phyloP scores from a whole-genome alignment of 2,888 invertebrate species.

The Perdita meconis region DNA sequence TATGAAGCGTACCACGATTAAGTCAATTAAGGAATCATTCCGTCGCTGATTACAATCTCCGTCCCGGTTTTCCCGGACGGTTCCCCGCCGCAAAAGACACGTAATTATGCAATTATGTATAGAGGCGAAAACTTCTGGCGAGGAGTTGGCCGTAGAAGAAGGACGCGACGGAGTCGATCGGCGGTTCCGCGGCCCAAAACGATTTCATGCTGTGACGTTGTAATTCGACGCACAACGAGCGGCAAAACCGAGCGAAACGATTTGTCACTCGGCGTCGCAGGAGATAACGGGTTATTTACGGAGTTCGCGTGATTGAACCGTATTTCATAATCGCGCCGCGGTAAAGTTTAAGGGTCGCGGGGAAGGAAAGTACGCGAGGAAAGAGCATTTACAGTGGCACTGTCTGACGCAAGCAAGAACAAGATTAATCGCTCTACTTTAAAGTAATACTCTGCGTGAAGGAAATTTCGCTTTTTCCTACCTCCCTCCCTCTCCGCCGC shows the following conservation, averaged over 20 bases:
- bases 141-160: constrained; percentile 59
- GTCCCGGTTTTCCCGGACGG: constrained; percentile 15
- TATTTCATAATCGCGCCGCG: constrained; percentile 53
- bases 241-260: constrained; percentile 63
- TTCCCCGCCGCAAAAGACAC: constrained; percentile 62
- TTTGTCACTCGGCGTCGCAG: constrained; percentile 64
- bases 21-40: constrained; percentile 70
- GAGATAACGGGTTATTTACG: constrained; percentile 60
- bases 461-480: constrained; percentile 25
- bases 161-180: constrained; percentile 53
- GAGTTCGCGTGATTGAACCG: constrained; percentile 45
- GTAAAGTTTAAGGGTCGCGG: constrained; percentile 9
- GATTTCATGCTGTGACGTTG: constrained; percentile 64
- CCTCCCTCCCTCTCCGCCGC: no score
- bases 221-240: constrained; percentile 55
- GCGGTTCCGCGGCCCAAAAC: constrained; percentile 51
- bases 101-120: constrained; percentile 71
- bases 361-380: neutral
- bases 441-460: constrained; percentile 25
- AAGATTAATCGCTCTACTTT: constrained; percentile 38
- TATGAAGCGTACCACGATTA: constrained; percentile 58
- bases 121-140: constrained; percentile 65
- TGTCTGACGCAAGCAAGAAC: constrained; percentile 22
- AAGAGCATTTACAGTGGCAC: constrained; percentile 13
- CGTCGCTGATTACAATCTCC: constrained; percentile 66